Conservation (phyloP, 2,113 vertebrate species). For the Rhodinocichla rosea region DNA sequence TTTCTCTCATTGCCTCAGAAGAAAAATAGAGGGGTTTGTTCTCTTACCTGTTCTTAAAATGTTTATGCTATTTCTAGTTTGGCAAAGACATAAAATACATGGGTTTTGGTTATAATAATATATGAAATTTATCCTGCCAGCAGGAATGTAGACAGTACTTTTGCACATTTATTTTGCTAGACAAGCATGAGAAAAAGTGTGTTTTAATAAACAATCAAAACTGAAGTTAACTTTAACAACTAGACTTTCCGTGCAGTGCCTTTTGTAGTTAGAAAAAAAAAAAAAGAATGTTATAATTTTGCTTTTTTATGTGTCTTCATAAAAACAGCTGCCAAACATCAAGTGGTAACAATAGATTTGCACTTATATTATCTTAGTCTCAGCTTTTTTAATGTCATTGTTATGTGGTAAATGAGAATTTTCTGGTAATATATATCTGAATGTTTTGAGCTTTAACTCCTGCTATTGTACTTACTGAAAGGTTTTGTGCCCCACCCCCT, state of each 20-base stretch:
- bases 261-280: neutral
- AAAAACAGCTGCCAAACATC: neutral
- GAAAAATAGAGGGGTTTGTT: neutral
- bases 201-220: neutral
- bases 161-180: neutral
- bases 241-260: neutral
- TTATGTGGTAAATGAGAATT: neutral
- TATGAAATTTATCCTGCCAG: neutral
- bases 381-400: neutral
- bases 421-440: neutral
- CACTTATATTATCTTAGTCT: neutral
- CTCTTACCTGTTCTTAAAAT: neutral
- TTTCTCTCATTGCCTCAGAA: neutral
- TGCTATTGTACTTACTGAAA: neutral
- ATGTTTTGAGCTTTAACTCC: neutral
- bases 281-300: neutral
- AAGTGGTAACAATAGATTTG: neutral
- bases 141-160: neutral
- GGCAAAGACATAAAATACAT: neutral
- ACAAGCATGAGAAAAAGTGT: neutral
- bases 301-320: neutral
- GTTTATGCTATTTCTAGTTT: neutral
- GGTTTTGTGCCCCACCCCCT: accelerated
- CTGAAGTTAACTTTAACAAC: neutral
- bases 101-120: neutral